Evolutionary conservation across 1,140 invertebrate species (phyloP), one percentile per base, ranked within the genome.

Genomic region (Phocides pigmalion): DNA sequence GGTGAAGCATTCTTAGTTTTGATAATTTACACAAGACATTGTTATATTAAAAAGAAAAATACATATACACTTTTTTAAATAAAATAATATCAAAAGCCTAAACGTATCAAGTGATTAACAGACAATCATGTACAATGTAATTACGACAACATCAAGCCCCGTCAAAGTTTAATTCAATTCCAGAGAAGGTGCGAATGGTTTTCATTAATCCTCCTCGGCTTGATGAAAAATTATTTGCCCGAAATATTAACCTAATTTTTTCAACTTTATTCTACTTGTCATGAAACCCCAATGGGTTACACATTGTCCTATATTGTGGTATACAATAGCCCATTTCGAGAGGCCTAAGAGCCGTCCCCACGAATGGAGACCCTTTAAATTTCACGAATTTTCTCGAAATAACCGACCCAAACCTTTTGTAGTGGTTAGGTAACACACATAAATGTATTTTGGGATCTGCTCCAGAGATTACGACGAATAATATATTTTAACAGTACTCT

Each of bases 321-420:
- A 8, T 14, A 51, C 49, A 51, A 51, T 51, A 25, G 49, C 28
- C 49, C 46, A 42, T 41, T 56, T 56, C 15, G 16, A 17, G 49
- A 41, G 51, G 17, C 6, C 19, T 56, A 12, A 56, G 35, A 22
- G 19, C 19, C 37, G 11, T 42, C 35, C 22, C n/a, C 46, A 25
- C n/a, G 20, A 42, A 47, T 41, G 37, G 37, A 20, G 37, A 42
- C 51, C 19, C 51, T 56, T 56, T 56, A 56, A 56, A 56, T 56
- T 56, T 56, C 51, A 22, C 19, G 37, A 39, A 41, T 41, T 56
- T 41, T 41, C 51, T 12, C 19, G 17, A 42, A 56, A 56, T 56
- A 56, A 56, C 51, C 37, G 51, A 56, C 51, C 51, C 51, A 19
- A 39, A 56, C 51, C 51, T 56, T 56, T 56, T 41, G 19, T 56